Conservation (phyloP, 2,888 invertebrate genomes). For the Perizoma affinitatum region DNA sequence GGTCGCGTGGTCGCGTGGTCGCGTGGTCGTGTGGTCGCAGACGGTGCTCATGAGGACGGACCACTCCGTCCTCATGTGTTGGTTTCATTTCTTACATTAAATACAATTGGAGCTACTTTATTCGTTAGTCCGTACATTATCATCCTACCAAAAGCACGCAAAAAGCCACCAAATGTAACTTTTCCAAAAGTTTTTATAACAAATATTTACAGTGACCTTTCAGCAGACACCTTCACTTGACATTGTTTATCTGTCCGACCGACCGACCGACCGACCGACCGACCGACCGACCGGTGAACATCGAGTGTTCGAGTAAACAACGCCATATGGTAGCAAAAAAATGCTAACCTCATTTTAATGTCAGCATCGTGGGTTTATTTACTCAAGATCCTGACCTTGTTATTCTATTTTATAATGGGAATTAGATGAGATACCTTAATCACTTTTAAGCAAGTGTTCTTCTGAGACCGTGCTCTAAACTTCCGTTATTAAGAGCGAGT, state of each 20-base stretch:
- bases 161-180: slow-evolving; percentile 46
- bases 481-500: too few species aligned
- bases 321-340: slow-evolving; percentile 53
- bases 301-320: slow-evolving; percentile 41
- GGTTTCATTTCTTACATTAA: too few species aligned
- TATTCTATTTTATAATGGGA: not conserved
- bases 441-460: too few species aligned
- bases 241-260: slow-evolving; percentile 53
- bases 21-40: too few species aligned
- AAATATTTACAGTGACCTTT: slow-evolving; percentile 47
- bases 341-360: slow-evolving; percentile 39
- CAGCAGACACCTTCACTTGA: slow-evolving; percentile 50
- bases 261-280: slow-evolving; percentile 17
- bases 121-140: too few species aligned
- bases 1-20: too few species aligned
- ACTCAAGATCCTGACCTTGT: slow-evolving; percentile 17
- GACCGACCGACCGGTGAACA: slow-evolving; percentile 11
- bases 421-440: too few species aligned
- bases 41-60: too few species aligned
- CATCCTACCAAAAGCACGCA: slow-evolving; percentile 3
- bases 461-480: too few species aligned
- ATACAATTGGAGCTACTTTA: too few species aligned
- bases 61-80: too few species aligned
- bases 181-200: slow-evolving; percentile 46
- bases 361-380: slow-evolving; percentile 26